Evolutionary conservation across 1,140 invertebrate genomes (phyloP).

Genomic region (Lamellibrachia luymesi): DNA sequence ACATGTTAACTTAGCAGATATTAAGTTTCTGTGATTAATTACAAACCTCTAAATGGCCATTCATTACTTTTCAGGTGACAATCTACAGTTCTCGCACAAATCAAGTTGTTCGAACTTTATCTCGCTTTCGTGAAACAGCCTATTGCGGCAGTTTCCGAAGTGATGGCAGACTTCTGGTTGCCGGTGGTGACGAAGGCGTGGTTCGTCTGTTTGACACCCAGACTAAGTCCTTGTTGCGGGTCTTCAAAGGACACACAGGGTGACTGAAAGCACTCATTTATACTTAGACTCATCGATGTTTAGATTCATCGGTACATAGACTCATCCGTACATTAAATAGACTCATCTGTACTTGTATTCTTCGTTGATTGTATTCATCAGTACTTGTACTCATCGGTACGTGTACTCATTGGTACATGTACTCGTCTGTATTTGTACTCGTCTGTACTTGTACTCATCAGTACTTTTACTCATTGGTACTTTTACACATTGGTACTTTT

Average conservation of each 20-base stretch:
- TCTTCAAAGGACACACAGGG: slow-evolving; percentile 69
- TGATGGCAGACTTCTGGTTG: slow-evolving; percentile 80
- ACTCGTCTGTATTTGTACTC: too few relatives aligned
- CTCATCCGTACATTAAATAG: not conserved
- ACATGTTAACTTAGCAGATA: not conserved
- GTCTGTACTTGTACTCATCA: not conserved
- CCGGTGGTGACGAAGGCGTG: slow-evolving; percentile 83
- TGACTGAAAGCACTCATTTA: slow-evolving; percentile 30
- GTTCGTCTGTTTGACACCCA: slow-evolving; percentile 86
- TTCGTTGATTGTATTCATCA: not conserved
- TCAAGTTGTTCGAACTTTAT: slow-evolving; percentile 79
- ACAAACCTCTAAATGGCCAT: not conserved
- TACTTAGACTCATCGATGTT: not conserved
- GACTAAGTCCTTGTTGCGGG: slow-evolving; percentile 68
- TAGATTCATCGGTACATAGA: not conserved
- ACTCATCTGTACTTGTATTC: not conserved
- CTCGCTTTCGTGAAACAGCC: slow-evolving; percentile 79
- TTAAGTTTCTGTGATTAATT: slow-evolving; percentile 12
- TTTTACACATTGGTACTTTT: not conserved
- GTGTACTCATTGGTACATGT: not conserved
- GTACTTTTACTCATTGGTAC: not conserved
- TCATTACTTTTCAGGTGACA: slow-evolving; percentile 64
- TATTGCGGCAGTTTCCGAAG: slow-evolving; percentile 80
- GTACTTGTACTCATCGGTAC: not conserved
- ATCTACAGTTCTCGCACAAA: slow-evolving; percentile 88